phyloP scores from a whole-genome alignment of 1,140 invertebrate genomes.

The Pseudomyrmex pallidus region DNA sequence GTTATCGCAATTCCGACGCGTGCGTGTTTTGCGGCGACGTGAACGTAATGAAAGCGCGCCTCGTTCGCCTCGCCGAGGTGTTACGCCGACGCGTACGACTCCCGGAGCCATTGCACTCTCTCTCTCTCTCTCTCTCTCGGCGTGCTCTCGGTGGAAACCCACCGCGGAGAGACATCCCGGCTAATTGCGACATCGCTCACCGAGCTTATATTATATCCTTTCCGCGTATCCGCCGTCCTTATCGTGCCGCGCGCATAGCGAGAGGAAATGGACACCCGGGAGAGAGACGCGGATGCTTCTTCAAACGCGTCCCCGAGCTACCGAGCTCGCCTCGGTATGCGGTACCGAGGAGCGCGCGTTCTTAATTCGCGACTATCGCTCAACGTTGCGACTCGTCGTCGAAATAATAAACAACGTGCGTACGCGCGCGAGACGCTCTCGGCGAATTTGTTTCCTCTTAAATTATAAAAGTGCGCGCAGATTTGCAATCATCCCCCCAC shows the following conservation, averaged over 20 bases:
- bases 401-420: constrained; percentile 68
- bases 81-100: constrained; percentile 22
- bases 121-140: not conserved
- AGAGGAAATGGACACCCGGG: constrained; percentile 28
- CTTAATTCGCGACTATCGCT: constrained; percentile 75
- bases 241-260: constrained; percentile 24
- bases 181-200: constrained; percentile 77
- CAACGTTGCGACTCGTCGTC: constrained; percentile 58
- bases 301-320: constrained; percentile 1
- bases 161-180: constrained; percentile 62
- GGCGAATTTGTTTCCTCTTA: not conserved
- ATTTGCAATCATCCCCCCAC: constrained; percentile 18
- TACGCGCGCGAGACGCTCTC: constrained; percentile 27
- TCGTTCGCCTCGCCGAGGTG: constrained; percentile 17
- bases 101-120: constrained; percentile 5
- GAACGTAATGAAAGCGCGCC: constrained; percentile 7
- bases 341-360: constrained; percentile 66
- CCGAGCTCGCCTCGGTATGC: constrained; percentile 58
- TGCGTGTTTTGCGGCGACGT: not conserved
- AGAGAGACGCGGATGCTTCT: constrained; percentile 7
- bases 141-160: constrained; percentile 18
- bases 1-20: not conserved
- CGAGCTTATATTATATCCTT: constrained; percentile 68
- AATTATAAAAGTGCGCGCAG: constrained; percentile 22
- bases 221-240: constrained; percentile 50